Evolutionary conservation across 2,797 vertebrate species (phyloP).

Genomic region (Hypotaenidia okinawae): DNA sequence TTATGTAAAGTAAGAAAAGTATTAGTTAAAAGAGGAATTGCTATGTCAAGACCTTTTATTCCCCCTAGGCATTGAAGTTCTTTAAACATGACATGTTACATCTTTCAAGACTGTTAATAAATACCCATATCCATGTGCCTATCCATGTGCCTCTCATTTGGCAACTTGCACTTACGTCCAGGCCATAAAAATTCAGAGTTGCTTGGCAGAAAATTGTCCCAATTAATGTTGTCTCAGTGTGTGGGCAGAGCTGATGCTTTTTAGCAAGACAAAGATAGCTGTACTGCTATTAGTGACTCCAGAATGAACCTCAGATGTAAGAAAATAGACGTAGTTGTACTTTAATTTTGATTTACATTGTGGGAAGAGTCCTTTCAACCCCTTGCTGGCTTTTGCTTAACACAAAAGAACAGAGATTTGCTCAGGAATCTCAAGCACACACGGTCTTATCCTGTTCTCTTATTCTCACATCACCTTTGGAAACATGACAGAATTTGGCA

Average conservation of each 20-base stretch:
- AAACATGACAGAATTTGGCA: not conserved
- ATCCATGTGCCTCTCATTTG: not conserved
- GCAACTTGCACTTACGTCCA: not conserved
- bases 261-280: not conserved
- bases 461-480: not conserved
- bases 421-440: not conserved
- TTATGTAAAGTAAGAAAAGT: not conserved
- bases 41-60: not conserved
- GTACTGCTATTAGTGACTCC: not conserved
- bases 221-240: not conserved
- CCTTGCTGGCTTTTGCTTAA: not conserved
- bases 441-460: rapidly evolving
- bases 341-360: not conserved
- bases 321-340: not conserved
- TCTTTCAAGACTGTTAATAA: conserved; percentile 8
- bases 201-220: not conserved
- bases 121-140: not conserved
- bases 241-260: not conserved
- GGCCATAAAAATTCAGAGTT: not conserved
- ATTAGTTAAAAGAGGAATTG: not conserved
- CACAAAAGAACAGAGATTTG: not conserved
- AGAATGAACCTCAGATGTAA: not conserved
- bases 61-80: not conserved
- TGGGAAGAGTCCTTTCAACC: not conserved
- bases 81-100: conserved; percentile 14